Percentiles rank a stretch among this genome's conserved stretches.
Conservation (phyloP, 2,888 invertebrate genomes). For the Brenthis daphne region DNA sequence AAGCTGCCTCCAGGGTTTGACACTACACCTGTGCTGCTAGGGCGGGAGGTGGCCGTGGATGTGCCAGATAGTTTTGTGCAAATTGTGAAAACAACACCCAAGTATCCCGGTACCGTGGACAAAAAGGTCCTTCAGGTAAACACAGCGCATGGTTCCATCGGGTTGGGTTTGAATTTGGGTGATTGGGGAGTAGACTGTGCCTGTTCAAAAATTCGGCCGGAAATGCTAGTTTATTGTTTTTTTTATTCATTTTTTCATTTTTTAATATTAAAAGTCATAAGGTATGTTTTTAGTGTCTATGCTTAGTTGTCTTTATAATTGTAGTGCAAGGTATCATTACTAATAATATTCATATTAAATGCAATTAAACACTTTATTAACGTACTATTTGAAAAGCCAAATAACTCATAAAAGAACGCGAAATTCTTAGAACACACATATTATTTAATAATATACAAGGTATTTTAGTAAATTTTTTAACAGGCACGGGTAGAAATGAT, state of each 20-base stretch:
- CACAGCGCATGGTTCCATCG: slow-evolving; percentile 49
- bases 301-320: too few relatives aligned
- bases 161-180: slow-evolving; percentile 40
- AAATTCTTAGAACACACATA: not conserved
- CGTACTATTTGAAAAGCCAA: too few relatives aligned
- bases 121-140: slow-evolving; percentile 80
- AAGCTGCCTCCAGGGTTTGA: slow-evolving; percentile 75
- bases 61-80: slow-evolving; percentile 94
- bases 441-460: not conserved
- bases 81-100: slow-evolving; percentile 88
- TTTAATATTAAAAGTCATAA: too few relatives aligned
- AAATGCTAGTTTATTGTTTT: too few relatives aligned
- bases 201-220: slow-evolving; percentile 4
- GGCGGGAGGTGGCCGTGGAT: slow-evolving; percentile 90
- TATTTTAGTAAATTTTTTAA: not conserved
- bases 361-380: too few relatives aligned
- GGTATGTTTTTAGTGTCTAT: too few relatives aligned
- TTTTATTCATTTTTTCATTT: too few relatives aligned
- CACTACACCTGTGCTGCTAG: slow-evolving; percentile 75
- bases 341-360: too few relatives aligned
- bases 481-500: not conserved
- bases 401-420: not conserved
- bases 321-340: too few relatives aligned
- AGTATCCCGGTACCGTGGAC: slow-evolving; percentile 84
- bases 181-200: slow-evolving; percentile 11